Conservation (phyloP, 2,113 vertebrate species). For the Sander lucioperca region DNA sequence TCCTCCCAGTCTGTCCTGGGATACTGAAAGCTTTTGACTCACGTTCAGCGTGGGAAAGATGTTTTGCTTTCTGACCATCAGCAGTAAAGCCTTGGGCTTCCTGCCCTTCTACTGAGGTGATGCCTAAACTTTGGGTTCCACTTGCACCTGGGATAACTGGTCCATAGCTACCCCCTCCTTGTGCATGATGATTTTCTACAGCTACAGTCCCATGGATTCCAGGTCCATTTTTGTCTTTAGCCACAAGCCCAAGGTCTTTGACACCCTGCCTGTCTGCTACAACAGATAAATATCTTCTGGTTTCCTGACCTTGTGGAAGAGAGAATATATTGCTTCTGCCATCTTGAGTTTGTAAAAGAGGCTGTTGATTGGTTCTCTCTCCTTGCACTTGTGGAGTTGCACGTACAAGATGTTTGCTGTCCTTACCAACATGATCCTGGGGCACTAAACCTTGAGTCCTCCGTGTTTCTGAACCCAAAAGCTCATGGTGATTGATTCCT, state of each 20-base stretch:
- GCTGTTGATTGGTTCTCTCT: conserved; percentile 18
- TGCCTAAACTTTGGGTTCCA: conserved; percentile 31
- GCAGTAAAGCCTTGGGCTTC: conserved; percentile 32
- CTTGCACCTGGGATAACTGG: conserved; percentile 26
- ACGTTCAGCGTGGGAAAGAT: conserved; percentile 23
- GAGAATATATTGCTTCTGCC: neutral
- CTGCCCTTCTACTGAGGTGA: conserved; percentile 18
- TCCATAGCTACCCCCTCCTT: conserved; percentile 14
- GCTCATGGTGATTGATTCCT: conserved; percentile 12
- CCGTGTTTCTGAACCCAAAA: conserved; percentile 37
- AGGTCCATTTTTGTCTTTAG: conserved; percentile 18
- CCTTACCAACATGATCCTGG: conserved; percentile 6
- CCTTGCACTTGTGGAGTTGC: conserved; percentile 13
- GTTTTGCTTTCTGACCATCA: conserved; percentile 38
- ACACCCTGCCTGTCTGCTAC: conserved; percentile 12
- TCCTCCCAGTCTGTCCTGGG: conserved; percentile 55
- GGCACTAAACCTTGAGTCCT: conserved; percentile 1
- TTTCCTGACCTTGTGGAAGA: neutral
- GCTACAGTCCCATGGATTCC: conserved; percentile 30
- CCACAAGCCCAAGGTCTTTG: conserved; percentile 2
- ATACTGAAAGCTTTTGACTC: conserved; percentile 46
- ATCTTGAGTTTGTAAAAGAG: conserved; percentile 31
- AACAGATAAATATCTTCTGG: conserved; percentile 10
- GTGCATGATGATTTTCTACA: conserved; percentile 15
- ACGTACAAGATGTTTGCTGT: conserved; percentile 22